These are phyloP conservation scores for Styela clava DNA, from an alignment of 23 tunicate genomes.

Conservation along the genomic window DNA sequence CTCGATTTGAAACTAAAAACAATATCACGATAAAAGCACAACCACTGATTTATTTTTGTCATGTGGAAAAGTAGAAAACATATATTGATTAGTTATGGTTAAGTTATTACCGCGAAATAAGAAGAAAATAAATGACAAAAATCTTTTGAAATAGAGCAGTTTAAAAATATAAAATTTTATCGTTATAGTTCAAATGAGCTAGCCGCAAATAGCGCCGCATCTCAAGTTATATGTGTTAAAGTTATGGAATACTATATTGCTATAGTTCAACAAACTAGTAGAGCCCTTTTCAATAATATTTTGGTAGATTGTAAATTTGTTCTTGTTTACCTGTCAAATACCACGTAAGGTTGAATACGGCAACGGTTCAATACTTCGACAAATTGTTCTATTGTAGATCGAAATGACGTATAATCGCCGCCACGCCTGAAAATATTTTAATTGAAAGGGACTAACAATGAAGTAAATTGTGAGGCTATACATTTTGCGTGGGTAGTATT, in stretches of 20 bases:
- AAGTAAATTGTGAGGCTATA: no score
- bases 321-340: neutral
- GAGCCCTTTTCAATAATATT: no score
- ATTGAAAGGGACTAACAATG: no score
- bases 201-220: no score
- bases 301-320: neutral
- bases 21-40: neutral
- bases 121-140: no score
- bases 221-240: no score
- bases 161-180: no score
- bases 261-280: neutral
- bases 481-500: no score
- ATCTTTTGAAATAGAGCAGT: no score
- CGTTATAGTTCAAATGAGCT: no score
- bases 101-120: no score
- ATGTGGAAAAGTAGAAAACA: neutral
- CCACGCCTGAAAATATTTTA: neutral
- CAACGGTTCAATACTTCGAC: neutral
- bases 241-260: neutral
- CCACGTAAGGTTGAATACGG: neutral
- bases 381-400: neutral
- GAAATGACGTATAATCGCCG: neutral
- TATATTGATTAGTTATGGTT: no score
- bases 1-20: conserved; percentile 6
- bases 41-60: neutral